Percentiles rank a stretch among this genome's conserved stretches.
Conservation (phyloP, 2,888 invertebrate genomes). For the Endotricha flammealis region DNA sequence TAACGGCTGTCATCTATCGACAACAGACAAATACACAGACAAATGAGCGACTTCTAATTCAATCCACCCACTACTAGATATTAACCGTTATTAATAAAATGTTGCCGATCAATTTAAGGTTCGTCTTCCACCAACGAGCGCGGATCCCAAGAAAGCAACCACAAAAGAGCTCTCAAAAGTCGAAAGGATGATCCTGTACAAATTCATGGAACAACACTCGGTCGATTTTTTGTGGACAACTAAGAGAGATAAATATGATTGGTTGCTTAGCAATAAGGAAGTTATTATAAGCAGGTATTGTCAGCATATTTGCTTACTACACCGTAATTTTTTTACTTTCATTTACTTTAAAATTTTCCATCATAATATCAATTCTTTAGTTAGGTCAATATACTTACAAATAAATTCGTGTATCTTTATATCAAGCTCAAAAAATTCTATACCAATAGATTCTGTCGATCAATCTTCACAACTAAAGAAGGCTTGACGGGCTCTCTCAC, state of each 20-base stretch:
- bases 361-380: too few relatives aligned
- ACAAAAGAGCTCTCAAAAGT: conserved; percentile 79
- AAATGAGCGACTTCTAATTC: too few relatives aligned
- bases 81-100: too few relatives aligned
- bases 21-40: too few relatives aligned
- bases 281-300: conserved; percentile 71
- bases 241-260: conserved; percentile 88
- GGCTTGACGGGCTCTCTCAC: conserved; percentile 87
- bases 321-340: too few relatives aligned
- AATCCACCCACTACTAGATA: too few relatives aligned
- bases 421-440: too few relatives aligned
- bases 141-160: conserved; percentile 62
- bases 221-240: conserved; percentile 95
- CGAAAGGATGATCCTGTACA: conserved; percentile 83
- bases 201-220: conserved; percentile 87
- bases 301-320: not conserved
- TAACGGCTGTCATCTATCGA: too few relatives aligned
- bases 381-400: too few relatives aligned
- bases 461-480: conserved; percentile 95
- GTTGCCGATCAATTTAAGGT: conserved; percentile 44
- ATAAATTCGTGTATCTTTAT: too few relatives aligned
- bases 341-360: too few relatives aligned
- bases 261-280: conserved; percentile 78
- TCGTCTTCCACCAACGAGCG: conserved; percentile 52
- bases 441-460: conserved; percentile 89